These are phyloP conservation scores for Brotogeris chrysoptera DNA, from an alignment of 2,797 vertebrate species.

Conservation along the genomic window DNA sequence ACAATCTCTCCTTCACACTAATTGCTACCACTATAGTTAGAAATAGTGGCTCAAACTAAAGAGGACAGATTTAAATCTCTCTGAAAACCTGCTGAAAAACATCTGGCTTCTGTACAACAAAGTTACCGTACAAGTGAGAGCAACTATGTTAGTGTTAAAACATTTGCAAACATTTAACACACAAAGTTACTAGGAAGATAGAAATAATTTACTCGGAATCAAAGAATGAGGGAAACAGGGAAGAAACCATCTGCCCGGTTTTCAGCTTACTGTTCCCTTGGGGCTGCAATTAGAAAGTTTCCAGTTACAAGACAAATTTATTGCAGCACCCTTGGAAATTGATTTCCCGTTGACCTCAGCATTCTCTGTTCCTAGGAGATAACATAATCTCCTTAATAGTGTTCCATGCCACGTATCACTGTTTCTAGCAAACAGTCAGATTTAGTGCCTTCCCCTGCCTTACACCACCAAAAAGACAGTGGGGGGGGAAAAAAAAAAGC, in stretches of 20 bases:
- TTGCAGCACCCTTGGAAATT: not conserved
- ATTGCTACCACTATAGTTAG: not conserved
- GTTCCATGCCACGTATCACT: not conserved
- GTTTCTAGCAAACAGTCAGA: not conserved
- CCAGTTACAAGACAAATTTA: conserved; percentile 15
- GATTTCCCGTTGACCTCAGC: not conserved
- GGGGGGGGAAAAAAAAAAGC: not conserved
- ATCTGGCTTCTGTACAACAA: not conserved
- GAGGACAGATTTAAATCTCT: not conserved
- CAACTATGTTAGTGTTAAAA: not conserved
- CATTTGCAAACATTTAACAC: not conserved
- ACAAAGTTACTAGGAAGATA: not conserved
- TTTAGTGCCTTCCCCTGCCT: not conserved
- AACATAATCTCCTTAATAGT: conserved; percentile 2
- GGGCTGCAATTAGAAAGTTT: conserved; percentile 35
- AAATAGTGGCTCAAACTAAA: not conserved
- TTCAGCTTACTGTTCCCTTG: not conserved
- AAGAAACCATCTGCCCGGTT: not conserved
- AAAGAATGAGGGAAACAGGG: not conserved
- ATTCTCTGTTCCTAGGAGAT: conserved; percentile 31
- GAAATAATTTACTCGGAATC: not conserved
- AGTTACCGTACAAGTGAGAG: not conserved
- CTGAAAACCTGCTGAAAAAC: not conserved
- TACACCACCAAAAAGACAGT: not conserved
- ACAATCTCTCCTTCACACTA: not conserved